Evolutionary conservation across 2,888 invertebrate species (phyloP).

Genomic region (Tanypteryx hageni): DNA sequence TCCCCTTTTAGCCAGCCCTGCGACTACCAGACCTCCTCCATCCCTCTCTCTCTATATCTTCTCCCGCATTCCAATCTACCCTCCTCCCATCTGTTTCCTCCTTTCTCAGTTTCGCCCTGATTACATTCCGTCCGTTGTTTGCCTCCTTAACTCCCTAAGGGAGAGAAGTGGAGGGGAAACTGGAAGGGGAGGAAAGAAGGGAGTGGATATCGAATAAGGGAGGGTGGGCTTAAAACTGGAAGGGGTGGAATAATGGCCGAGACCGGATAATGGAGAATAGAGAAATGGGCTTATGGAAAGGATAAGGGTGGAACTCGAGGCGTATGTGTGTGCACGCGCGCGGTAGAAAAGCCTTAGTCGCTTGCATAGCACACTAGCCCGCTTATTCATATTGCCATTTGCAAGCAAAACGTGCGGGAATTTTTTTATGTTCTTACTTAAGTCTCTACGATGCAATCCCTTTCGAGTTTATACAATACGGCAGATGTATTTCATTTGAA

Average conservation of each 20-base stretch:
- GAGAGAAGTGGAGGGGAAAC: not conserved
- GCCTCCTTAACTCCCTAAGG: not conserved
- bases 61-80: constrained; percentile 3
- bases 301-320: not conserved
- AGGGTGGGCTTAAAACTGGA: not conserved
- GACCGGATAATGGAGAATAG: not conserved
- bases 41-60: not conserved
- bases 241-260: not conserved
- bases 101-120: constrained; percentile 31
- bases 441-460: not conserved
- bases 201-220: not conserved
- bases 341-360: not conserved
- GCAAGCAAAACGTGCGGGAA: not conserved
- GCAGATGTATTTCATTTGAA: not conserved
- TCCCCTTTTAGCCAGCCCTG: not conserved
- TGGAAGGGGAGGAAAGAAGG: not conserved
- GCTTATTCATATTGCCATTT: not conserved
- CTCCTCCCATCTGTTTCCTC: not conserved
- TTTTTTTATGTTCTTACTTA: constrained; percentile 5
- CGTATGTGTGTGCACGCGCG: not conserved
- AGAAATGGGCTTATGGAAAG: not conserved
- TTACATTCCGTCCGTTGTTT: constrained; percentile 48
- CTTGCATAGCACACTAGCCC: not conserved
- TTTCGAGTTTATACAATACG: not conserved
- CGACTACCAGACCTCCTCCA: not conserved